Evolutionary conservation across 2,888 invertebrate genomes (phyloP), one percentile per base, ranked within the genome.

Genomic region (Leucania comma): DNA sequence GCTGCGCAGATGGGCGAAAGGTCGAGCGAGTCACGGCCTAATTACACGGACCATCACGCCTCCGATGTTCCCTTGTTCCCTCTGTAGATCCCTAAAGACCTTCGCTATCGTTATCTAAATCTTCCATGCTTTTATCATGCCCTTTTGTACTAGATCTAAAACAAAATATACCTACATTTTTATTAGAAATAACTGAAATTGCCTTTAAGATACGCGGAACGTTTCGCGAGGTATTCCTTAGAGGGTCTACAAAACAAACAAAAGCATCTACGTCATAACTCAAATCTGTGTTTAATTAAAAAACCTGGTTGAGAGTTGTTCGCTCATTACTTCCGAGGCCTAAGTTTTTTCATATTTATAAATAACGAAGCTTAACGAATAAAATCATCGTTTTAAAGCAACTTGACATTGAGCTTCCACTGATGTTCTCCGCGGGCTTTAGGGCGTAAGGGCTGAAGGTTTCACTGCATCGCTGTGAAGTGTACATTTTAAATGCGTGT

Each of bases 11-110:
- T 78, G 83, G 80, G 75, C 58, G 63, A 78, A 84, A 84, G 86
- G 87, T 86, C 80, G 82, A 68, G 68, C 83, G 75, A 86, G 87
- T 87, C 87, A 85, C 78, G 88, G 81, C 79, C 83, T 90, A 90
- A 90, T 90, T 89, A 89, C 84, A 86, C 84, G 86, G 83, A 26
- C 78, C 84, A 85, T 81, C 81, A 84, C 77, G 81, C 72, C 81
- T 78, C 62, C 68, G 65, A 83, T 76, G 79, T 72, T 80, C 84
- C 78, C 81, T 85, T 80, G 81, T 75, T 75, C 80, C 51, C 60
- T 62, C 61, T 60, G 67, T 73, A 71, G 64, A 75, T 77, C 73
- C 80, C 74, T 63, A 60, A 78, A 78, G 76, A 66, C 75, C 83
- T 75, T 67, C 59, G 80, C 78, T 81, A 82, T 82, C 83, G 72